Evolutionary conservation across 2,888 invertebrate species (phyloP).

Genomic region (Drosophila tanythrix): DNA sequence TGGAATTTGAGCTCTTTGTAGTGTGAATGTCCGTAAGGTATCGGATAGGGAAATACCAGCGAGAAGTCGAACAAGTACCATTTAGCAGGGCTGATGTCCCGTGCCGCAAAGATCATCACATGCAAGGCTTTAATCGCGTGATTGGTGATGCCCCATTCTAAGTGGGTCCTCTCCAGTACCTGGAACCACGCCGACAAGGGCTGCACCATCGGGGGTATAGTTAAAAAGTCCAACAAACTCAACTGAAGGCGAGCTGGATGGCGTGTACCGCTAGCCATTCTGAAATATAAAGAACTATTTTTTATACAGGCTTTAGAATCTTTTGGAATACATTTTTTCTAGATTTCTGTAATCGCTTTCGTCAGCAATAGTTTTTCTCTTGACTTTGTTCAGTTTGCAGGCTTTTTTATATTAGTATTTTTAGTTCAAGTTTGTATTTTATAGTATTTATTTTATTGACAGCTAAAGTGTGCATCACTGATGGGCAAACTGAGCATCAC

Average conservation of each 20-base stretch:
- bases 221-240: not conserved
- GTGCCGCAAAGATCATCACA: not conserved
- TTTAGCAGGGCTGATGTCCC: not conserved
- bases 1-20: not conserved
- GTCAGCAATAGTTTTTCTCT: too few relatives aligned
- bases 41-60: not conserved
- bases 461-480: too few relatives aligned
- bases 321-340: too few relatives aligned
- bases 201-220: not conserved
- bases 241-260: not conserved
- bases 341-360: too few relatives aligned
- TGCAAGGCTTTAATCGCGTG: not conserved
- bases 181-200: not conserved
- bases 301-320: too few relatives aligned
- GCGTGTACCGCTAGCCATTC: too few relatives aligned
- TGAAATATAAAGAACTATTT: too few relatives aligned
- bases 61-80: fast-evolving
- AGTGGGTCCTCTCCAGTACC: not conserved
- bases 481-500: too few relatives aligned
- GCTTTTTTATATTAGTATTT: too few relatives aligned
- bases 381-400: too few relatives aligned
- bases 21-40: fast-evolving
- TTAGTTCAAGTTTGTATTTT: too few relatives aligned
- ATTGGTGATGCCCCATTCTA: not conserved
- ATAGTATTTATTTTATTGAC: too few relatives aligned